Evolutionary conservation across 2,888 invertebrate genomes (phyloP), one percentile per base, ranked within the genome.

Genomic region (Oscheius sp.): DNA sequence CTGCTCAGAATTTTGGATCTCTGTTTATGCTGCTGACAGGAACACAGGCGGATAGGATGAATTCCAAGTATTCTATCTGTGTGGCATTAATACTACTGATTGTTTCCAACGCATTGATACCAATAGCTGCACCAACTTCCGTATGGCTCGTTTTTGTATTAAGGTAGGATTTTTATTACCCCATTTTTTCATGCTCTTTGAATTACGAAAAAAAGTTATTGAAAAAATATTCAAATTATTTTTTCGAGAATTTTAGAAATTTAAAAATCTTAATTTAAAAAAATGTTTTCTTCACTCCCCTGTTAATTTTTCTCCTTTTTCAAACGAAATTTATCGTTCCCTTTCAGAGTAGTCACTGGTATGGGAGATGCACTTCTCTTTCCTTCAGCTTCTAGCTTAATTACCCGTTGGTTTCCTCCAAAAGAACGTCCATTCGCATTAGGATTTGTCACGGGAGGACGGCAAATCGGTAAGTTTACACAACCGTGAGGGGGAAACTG

Each of bases 1-100:
- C 84, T 20, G 84, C 81, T 3, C 84, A 84, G 70, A 84, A 84
- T 64, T 78, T 80, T 50, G 84, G 84, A n/a, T 81, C 81, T 4
- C 65, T 84, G 4, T 70, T 81, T 41, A 84, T 84, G 84, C 59
- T 84, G 24, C 38, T 82, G 22, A 78, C 81, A 3, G 84, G 84
- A 6, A 74, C 80, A 44, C 80, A 82, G 49, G 82, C 84, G 1
- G 84, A 84, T 65, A 68, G 82, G 2, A 65, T 83, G 14, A 84
- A 84, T 71, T 74, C 80, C 57, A 84, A 84, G 64, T 84, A 83
- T 82, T 78, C 82, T 8, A 82, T 84, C n/a, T 74, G 77, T 12
- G 72, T 74, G 4, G 72, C 80, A 0, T 63, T 84, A 50, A 32
- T 73, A 0, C 74, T 84, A 14, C 73, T 84, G 4, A 73, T 82